A percentile compares a stretch with the other conserved stretches of the same genome.
Conservation (phyloP, 2,888 invertebrate genomes). For the Drepanosiphum platanoidis region DNA sequence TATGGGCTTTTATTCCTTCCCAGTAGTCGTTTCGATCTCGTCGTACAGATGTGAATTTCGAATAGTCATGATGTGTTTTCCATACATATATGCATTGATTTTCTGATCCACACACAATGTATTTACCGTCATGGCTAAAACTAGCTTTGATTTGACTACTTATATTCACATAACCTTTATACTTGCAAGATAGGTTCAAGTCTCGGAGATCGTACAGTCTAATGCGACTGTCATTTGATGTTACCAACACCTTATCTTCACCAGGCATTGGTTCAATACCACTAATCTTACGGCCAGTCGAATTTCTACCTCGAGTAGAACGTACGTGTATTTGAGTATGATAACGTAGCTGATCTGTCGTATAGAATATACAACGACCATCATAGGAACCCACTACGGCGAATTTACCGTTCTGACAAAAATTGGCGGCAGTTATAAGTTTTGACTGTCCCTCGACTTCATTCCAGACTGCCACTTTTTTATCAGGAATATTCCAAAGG, state of each 20-base stretch:
- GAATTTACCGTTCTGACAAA: slow-evolving; percentile 94
- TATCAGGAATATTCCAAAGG: slow-evolving; percentile 99
- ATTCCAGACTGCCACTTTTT: slow-evolving; percentile 98
- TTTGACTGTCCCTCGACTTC: slow-evolving; percentile 95
- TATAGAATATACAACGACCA: slow-evolving; percentile 98
- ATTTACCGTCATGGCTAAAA: slow-evolving; percentile 97
- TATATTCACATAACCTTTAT: slow-evolving; percentile 91
- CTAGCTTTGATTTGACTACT: slow-evolving; percentile 98
- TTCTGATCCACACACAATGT: slow-evolving; percentile 96
- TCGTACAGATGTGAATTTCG: slow-evolving; percentile 90
- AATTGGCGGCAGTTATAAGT: slow-evolving; percentile 95
- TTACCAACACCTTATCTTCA: slow-evolving; percentile 94
- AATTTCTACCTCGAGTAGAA: slow-evolving; percentile 94
- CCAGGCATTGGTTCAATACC: slow-evolving; percentile 97
- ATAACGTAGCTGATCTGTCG: slow-evolving; percentile 97
- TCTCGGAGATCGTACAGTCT: slow-evolving; percentile 95
- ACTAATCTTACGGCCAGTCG: slow-evolving; percentile 93
- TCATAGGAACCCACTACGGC: slow-evolving; percentile 98
- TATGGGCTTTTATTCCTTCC: slow-evolving; percentile 96
- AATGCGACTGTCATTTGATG: slow-evolving; percentile 97
- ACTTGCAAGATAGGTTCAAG: slow-evolving; percentile 93
- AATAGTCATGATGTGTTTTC: slow-evolving; percentile 96
- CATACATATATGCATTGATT: slow-evolving; percentile 98
- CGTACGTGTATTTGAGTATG: slow-evolving; percentile 97
- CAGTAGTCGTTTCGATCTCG: slow-evolving; percentile 96